These are phyloP conservation scores for Muscidifurax raptorellus DNA, from an alignment of 1,140 invertebrate genomes.

Conservation along the genomic window DNA sequence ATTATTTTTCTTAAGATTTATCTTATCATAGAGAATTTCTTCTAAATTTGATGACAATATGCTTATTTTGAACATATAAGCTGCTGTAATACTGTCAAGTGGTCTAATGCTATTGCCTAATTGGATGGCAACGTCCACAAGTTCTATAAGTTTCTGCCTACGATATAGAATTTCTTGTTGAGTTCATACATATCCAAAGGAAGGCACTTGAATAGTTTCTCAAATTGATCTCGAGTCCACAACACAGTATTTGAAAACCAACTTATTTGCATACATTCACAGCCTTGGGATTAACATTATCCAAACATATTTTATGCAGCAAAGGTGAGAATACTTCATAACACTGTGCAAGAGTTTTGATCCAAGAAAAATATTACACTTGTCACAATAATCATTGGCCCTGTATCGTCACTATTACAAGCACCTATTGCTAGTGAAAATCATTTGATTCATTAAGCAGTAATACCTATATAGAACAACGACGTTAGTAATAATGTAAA, in stretches of 20 bases:
- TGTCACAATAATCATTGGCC: too few relatives aligned
- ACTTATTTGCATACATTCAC: conserved; percentile 82
- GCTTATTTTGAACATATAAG: conserved; percentile 82
- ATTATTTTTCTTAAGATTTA: conserved; percentile 30
- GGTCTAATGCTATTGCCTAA: conserved; percentile 85
- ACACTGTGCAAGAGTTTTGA: conserved; percentile 38
- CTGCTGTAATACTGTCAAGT: conserved; percentile 86
- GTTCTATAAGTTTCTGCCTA: conserved; percentile 67
- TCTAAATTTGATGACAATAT: conserved; percentile 67
- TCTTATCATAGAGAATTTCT: conserved; percentile 56
- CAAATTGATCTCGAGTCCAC: conserved; percentile 49
- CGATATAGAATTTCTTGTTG: conserved; percentile 79
- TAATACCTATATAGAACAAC: too few relatives aligned
- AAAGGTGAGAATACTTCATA: conserved; percentile 72
- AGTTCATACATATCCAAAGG: conserved; percentile 85
- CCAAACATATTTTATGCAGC: conserved; percentile 74
- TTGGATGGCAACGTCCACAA: conserved; percentile 74
- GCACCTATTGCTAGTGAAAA: too few relatives aligned
- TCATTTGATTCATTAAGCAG: too few relatives aligned
- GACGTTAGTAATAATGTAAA: too few relatives aligned
- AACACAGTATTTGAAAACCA: conserved; percentile 77
- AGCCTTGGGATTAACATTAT: conserved; percentile 80
- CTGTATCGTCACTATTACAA: too few relatives aligned
- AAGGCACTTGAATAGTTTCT: conserved; percentile 78
- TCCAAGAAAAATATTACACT: too few relatives aligned